Percentiles rank a stretch among this genome's conserved stretches.
phyloP scores from a whole-genome alignment of 2,797 vertebrate species.

The Emydoidea blandingii region DNA sequence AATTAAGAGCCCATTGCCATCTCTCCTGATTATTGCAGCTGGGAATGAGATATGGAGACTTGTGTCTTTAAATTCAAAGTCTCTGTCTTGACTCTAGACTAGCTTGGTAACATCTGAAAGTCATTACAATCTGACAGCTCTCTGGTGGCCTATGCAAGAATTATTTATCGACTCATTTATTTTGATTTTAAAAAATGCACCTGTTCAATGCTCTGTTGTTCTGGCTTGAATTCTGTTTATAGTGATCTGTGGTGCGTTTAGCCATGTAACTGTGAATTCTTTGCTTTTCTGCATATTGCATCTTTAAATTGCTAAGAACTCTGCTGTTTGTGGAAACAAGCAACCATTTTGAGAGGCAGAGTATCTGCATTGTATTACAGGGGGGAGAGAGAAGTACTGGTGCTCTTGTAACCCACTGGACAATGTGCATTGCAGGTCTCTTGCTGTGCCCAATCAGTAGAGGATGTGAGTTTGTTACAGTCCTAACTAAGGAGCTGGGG shows the following conservation, averaged over 20 bases:
- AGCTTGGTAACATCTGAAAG: neutral
- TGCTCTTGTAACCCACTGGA: neutral
- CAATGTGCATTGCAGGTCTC: neutral
- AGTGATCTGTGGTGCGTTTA: neutral
- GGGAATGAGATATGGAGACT: accelerated
- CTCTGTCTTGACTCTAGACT: neutral
- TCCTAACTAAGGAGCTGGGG: neutral
- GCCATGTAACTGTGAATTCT: accelerated
- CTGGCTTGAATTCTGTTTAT: neutral
- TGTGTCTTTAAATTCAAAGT: neutral
- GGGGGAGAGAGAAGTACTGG: neutral
- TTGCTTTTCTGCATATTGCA: accelerated
- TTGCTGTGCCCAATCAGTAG: neutral
- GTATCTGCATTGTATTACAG: accelerated
- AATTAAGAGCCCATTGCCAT: neutral
- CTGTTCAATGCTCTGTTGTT: neutral
- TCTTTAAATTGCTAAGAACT: neutral
- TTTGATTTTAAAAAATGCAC: neutral
- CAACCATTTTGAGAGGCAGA: accelerated
- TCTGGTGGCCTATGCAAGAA: neutral
- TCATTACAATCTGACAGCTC: neutral
- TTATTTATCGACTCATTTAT: neutral
- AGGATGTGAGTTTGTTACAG: neutral
- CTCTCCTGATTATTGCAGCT: neutral
- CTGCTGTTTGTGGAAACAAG: neutral